Percentiles rank a stretch among this genome's conserved stretches.
phyloP scores from a whole-genome alignment of 2,888 invertebrate genomes.

The Ophion ventricosus region DNA sequence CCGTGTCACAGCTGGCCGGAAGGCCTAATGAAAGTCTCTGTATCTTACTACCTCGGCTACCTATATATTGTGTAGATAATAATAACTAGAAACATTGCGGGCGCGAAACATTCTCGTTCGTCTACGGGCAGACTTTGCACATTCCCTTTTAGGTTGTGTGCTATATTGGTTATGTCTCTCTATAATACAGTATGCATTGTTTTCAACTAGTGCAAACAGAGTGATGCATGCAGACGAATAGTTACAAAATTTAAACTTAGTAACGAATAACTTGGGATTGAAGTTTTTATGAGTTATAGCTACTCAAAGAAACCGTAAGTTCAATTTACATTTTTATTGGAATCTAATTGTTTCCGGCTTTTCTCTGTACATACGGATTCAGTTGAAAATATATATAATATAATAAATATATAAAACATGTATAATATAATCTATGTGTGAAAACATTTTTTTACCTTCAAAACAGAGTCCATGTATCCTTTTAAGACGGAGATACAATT shows the following conservation, averaged over 20 bases:
- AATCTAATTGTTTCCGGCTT: neutral
- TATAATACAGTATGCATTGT: neutral
- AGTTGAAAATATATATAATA: no score
- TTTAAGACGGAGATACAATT: no score
- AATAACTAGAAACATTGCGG: conserved; percentile 9
- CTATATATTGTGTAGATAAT: neutral
- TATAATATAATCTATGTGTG: neutral
- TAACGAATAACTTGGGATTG: neutral
- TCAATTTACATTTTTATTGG: neutral
- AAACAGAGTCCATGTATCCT: no score
- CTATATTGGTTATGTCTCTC: neutral
- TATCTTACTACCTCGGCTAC: neutral
- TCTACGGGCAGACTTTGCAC: neutral
- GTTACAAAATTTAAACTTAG: neutral
- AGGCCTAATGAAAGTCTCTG: conserved; percentile 24
- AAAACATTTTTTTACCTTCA: neutral
- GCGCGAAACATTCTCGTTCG: neutral
- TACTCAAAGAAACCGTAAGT: neutral
- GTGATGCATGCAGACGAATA: neutral
- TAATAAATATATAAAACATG: no score
- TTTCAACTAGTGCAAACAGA: neutral
- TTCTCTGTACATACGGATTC: neutral
- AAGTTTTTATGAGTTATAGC: neutral
- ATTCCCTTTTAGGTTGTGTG: neutral
- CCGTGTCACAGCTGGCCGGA: conserved; percentile 14